Base-by-base conservation (phyloP, 2,888 invertebrate genomes). In the Folsomia candida region DNA sequence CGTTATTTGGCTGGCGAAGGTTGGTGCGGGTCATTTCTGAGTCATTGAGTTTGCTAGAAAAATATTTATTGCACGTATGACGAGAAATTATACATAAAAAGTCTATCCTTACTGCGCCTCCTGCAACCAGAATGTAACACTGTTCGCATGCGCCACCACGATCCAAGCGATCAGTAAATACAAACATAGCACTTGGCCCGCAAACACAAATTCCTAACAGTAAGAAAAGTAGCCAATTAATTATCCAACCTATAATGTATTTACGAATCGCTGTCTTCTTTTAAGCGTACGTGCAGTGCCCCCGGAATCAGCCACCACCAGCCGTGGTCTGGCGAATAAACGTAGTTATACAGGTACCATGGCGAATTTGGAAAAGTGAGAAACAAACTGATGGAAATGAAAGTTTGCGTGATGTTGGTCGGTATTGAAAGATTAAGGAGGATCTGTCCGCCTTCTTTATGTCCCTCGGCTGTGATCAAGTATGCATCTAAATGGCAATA, bases 231-330 rank as follows among this genome's bases (percentile, higher is more conserved):
- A 37, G 4, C 37, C 4, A 37, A 4, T 4, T 9, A 9, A 37
- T 9, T 37, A 37, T n/a, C n/a, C n/a, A n/a, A n/a, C n/a, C n/a
- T n/a, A n/a, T n/a, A n/a, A n/a, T n/a, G n/a, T n/a, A n/a, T n/a
- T n/a, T n/a, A n/a, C n/a, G n/a, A n/a, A n/a, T n/a, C n/a, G n/a
- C n/a, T 9, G 14, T 14, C 37, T 9, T 4, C 4, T n/a, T n/a
- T n/a, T n/a, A n/a, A n/a, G 37, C 14, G 4, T 14, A 37, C 75
- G 20, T 75, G 75, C 0, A 75, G 25, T 28, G 72, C 73, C 24
- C 76, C 76, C 6, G 76, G 76, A 58, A 76, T 73, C 1, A 71
- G 67, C 26, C 58, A 76, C n/a, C 70, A 76, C 76, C 73, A 72
- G 0, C 73, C 73, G 11, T 76, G 64, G 11, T 70, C 70, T 2